Conservation (phyloP, 2,888 invertebrate species). For the Zygogramma bicolorata region DNA sequence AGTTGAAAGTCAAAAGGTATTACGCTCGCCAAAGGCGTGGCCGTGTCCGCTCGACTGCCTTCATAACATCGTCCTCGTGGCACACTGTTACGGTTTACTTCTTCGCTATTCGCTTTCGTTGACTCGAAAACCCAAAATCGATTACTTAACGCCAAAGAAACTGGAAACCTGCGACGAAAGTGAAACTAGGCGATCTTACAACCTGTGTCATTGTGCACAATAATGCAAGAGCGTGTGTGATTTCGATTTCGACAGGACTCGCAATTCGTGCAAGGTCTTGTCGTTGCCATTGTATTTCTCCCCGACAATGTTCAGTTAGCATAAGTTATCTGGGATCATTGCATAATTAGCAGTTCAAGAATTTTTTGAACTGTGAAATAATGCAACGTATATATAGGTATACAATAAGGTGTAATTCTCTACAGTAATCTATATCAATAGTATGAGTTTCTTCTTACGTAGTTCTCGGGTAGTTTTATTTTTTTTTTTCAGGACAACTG, state of each 20-base stretch:
- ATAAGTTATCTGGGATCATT: no score
- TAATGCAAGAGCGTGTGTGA: conserved; percentile 13
- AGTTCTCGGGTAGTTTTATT: no score
- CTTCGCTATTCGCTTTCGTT: conserved; percentile 40
- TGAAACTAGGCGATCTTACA: neutral
- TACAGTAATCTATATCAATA: no score
- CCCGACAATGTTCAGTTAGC: no score
- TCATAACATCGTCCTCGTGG: conserved; percentile 16
- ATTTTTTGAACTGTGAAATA: no score
- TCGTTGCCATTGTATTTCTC: neutral
- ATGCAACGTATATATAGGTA: no score
- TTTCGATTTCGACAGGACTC: conserved; percentile 13
- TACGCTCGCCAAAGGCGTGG: conserved; percentile 3
- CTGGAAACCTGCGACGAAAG: conserved; percentile 2
- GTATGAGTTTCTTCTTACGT: no score
- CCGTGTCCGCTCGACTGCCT: neutral
- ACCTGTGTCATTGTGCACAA: neutral
- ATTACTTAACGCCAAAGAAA: conserved; percentile 30
- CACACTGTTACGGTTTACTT: conserved; percentile 34
- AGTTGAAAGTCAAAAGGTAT: conserved; percentile 3
- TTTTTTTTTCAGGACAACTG: no score
- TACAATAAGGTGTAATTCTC: no score
- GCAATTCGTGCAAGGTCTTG: neutral
- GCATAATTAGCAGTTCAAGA: no score
- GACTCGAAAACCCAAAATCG: conserved; percentile 34